Percentiles rank a stretch among this genome's conserved stretches.
phyloP scores from a whole-genome alignment of 2,113 vertebrate species.

The Calonectris borealis region DNA sequence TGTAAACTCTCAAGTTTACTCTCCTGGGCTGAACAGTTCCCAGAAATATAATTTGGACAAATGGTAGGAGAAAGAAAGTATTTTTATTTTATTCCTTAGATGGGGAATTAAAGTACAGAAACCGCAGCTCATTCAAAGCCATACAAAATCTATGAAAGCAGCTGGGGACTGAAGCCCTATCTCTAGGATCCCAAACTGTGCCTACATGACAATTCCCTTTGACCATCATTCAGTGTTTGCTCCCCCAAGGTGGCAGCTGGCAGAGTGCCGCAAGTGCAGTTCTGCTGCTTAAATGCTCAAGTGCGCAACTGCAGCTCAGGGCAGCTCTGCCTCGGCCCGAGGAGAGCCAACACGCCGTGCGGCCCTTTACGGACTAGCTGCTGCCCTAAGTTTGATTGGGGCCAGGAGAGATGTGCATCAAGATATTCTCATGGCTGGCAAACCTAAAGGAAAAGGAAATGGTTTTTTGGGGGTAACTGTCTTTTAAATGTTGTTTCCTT shows the following conservation, averaged over 20 bases:
- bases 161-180: background rate
- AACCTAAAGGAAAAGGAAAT: background rate
- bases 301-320: background rate
- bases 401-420: background rate
- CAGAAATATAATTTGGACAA: background rate
- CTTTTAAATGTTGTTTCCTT: background rate
- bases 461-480: background rate
- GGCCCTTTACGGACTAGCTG: background rate
- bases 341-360: accelerated
- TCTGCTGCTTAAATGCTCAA: background rate
- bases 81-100: background rate
- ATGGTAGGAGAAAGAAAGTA: background rate
- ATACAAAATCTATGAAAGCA: background rate
- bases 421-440: background rate
- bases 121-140: background rate
- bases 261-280: background rate
- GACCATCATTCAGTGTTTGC: background rate
- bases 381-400: accelerated
- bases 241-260: background rate
- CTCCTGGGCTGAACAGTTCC: background rate
- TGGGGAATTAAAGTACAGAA: background rate
- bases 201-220: background rate
- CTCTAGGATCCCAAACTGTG: background rate
- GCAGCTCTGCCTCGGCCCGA: background rate
- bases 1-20: background rate